phyloP scores from a whole-genome alignment of 2,113 vertebrate genomes.

The Melozone crissalis region DNA sequence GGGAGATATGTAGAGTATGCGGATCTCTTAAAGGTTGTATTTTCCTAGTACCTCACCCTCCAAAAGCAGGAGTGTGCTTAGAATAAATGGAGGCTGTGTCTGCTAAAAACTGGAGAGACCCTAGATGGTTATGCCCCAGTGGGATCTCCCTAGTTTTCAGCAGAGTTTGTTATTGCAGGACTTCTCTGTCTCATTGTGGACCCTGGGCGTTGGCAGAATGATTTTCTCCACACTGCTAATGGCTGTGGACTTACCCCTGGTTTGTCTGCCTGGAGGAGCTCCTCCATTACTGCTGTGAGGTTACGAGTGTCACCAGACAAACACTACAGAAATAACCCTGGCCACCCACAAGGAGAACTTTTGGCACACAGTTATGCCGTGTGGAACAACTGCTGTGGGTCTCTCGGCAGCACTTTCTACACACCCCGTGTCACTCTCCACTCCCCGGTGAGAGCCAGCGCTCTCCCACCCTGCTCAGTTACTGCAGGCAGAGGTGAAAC shows the following conservation, averaged over 20 bases:
- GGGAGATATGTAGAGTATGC: fast-evolving
- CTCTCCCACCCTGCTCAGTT: fast-evolving
- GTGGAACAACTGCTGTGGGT: fast-evolving
- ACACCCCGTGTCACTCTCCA: fast-evolving
- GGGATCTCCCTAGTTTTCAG: neutral
- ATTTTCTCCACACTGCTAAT: fast-evolving
- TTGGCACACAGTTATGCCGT: fast-evolving
- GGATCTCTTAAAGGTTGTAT: neutral
- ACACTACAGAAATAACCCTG: neutral
- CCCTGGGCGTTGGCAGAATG: neutral
- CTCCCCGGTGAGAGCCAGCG: fast-evolving
- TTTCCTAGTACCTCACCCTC: neutral
- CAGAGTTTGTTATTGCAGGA: neutral
- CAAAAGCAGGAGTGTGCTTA: neutral
- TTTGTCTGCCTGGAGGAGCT: fast-evolving
- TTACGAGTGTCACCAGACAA: neutral
- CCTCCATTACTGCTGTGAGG: neutral
- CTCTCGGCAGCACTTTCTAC: fast-evolving
- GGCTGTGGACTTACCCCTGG: fast-evolving
- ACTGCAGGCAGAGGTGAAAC: fast-evolving
- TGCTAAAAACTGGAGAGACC: neutral
- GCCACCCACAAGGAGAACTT: fast-evolving
- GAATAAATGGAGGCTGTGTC: neutral
- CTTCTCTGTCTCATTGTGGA: neutral
- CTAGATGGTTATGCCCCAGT: neutral